Percentiles rank a stretch among this genome's conserved stretches.
Evolutionary conservation across 1,140 invertebrate species (phyloP).

Genomic region (Lucilia cuprina): DNA sequence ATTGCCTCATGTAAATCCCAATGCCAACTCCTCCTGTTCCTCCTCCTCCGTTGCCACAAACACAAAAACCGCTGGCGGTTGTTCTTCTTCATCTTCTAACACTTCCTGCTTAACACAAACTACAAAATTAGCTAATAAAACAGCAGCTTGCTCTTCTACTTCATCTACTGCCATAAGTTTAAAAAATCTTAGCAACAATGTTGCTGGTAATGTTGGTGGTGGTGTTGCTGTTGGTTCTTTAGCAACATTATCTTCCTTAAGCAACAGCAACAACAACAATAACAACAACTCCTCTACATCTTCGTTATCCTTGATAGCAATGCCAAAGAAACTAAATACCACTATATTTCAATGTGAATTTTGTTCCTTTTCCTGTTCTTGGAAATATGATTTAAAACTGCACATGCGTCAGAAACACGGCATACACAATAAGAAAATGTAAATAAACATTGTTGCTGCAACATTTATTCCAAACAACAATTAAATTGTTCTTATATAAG

Average conservation of each 20-base stretch:
- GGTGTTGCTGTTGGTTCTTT: background rate
- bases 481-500: background rate
- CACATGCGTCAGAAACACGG: constrained; percentile 60
- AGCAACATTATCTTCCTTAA: background rate
- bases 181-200: constrained; percentile 16
- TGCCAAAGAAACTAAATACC: constrained; percentile 37
- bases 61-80: background rate
- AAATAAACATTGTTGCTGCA: constrained; percentile 43
- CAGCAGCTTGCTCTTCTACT: background rate
- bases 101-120: too few relatives aligned
- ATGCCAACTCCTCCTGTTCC: background rate
- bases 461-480: background rate
- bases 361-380: constrained; percentile 58
- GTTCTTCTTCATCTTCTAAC: background rate
- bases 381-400: constrained; percentile 60
- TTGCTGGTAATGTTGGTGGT: background rate
- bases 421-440: constrained; percentile 60
- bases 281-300: background rate
- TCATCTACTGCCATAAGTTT: background rate
- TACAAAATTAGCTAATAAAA: background rate
- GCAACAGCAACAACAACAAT: background rate
- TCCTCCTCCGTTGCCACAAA: constrained; percentile 23
- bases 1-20: constrained; percentile 40
- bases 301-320: background rate
- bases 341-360: constrained; percentile 59